Percentiles rank a stretch among this genome's conserved stretches.
Conservation (phyloP, 1,140 invertebrate species). For the Oryzaephilus surinamensis region DNA sequence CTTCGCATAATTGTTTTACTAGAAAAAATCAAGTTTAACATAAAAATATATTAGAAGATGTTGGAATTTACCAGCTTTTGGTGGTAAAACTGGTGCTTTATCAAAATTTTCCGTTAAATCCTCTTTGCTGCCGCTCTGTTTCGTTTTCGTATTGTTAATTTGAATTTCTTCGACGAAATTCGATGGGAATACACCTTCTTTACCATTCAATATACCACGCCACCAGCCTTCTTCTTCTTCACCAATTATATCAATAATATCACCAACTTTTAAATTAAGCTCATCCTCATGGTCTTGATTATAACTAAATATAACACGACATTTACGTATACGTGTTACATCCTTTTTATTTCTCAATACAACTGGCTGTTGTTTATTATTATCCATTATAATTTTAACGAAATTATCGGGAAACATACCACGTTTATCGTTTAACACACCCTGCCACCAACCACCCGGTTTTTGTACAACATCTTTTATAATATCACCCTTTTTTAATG, state of each 20-base stretch:
- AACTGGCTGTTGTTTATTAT: slow-evolving; percentile 12
- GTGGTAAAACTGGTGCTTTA: slow-evolving; percentile 42
- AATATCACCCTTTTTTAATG: slow-evolving; percentile 78
- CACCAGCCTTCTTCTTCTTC: slow-evolving; percentile 89
- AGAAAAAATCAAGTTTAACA: slow-evolving; percentile 8
- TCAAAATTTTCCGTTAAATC: slow-evolving; percentile 19
- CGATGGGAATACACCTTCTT: slow-evolving; percentile 81
- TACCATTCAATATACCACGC: slow-evolving; percentile 64
- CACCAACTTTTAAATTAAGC: slow-evolving; percentile 70
- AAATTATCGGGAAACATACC: slow-evolving; percentile 98
- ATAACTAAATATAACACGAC: slow-evolving; percentile 84
- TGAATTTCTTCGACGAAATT: slow-evolving; percentile 78
- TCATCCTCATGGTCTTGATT: slow-evolving; percentile 87
- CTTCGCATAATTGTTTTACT: slow-evolving; percentile 54
- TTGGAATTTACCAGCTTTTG: slow-evolving; percentile 46
- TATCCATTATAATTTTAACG: slow-evolving; percentile 57
- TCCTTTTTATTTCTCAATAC: slow-evolving; percentile 22
- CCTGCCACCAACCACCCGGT: slow-evolving; percentile 94
- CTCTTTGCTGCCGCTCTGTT: slow-evolving; percentile 18
- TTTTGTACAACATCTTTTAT: slow-evolving; percentile 74
- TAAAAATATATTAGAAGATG: background rate
- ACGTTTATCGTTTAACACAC: slow-evolving; percentile 70
- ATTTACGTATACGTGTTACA: slow-evolving; percentile 44
- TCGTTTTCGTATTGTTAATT: slow-evolving; percentile 24
- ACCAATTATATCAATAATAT: slow-evolving; percentile 76